Evolutionary conservation across 2,888 invertebrate genomes (phyloP).

Genomic region (Minunthozetes semirufus): DNA sequence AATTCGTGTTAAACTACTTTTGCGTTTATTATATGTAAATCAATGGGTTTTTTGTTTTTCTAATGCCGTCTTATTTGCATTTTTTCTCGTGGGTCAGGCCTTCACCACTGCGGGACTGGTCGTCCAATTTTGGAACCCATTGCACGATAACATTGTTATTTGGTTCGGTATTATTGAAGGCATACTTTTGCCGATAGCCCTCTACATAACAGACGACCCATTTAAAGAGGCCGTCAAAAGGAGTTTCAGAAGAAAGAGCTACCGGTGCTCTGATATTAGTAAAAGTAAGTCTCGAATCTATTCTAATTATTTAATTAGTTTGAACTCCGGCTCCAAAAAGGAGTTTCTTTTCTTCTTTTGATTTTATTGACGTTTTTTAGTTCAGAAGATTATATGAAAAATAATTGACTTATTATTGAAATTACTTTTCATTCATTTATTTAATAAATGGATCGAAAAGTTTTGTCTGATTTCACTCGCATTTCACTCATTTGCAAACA

Average conservation of each 20-base stretch:
- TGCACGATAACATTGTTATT: conserved; percentile 53
- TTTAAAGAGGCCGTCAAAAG: conserved; percentile 47
- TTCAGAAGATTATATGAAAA: not conserved
- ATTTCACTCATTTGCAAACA: not conserved
- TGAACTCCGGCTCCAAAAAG: conserved; percentile 1
- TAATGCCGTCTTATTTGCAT: not conserved
- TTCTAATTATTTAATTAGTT: conserved; percentile 11
- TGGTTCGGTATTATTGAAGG: conserved; percentile 58
- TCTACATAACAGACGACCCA: conserved; percentile 56
- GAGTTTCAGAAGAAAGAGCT: conserved; percentile 41
- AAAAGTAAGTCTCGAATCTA: conserved; percentile 33
- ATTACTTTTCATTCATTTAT: not conserved
- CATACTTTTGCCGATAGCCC: conserved; percentile 55
- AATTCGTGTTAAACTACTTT: not conserved
- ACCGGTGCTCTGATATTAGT: conserved; percentile 37
- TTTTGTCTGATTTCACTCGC: too few species aligned
- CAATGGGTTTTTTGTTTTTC: not conserved
- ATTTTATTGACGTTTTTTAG: not conserved
- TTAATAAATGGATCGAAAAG: too few species aligned
- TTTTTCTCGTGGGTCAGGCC: conserved; percentile 43
- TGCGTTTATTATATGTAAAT: not conserved
- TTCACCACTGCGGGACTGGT: conserved; percentile 49
- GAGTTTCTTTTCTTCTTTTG: too few species aligned
- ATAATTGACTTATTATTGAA: not conserved
- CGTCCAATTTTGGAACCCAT: conserved; percentile 53